phyloP scores from a whole-genome alignment of 2,113 vertebrate genomes.

The Lagenorhynchus albirostris region DNA sequence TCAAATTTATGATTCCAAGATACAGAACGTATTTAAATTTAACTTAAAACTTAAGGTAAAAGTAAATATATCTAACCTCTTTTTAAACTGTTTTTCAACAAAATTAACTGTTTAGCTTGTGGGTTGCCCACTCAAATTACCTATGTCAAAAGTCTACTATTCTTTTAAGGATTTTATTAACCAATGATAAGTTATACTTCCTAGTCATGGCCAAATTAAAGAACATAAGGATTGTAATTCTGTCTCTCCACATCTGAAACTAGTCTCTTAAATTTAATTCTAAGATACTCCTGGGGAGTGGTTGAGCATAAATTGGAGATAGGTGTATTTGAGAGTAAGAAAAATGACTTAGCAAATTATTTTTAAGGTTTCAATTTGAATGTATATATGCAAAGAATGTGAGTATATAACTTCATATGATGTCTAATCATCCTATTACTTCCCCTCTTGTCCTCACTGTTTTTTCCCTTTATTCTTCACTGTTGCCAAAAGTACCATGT shows the following conservation, averaged over 20 bases:
- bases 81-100: background rate
- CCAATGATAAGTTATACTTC: background rate
- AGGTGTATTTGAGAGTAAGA: background rate
- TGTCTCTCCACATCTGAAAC: background rate
- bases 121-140: background rate
- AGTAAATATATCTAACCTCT: background rate
- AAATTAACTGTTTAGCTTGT: background rate
- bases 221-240: background rate
- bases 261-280: background rate
- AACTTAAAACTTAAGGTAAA: background rate
- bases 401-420: background rate
- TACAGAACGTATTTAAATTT: background rate
- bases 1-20: background rate
- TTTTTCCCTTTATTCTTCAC: background rate
- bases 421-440: background rate
- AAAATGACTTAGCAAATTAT: background rate
- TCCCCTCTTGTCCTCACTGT: background rate
- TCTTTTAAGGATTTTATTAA: background rate
- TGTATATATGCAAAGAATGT: background rate
- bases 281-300: background rate
- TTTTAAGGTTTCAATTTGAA: background rate
- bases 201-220: background rate
- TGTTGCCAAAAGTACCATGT: background rate
- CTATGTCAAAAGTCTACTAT: background rate
- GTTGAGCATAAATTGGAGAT: background rate